Base-by-base conservation (phyloP, 2,113 vertebrate genomes). In the Vimba vimba region DNA sequence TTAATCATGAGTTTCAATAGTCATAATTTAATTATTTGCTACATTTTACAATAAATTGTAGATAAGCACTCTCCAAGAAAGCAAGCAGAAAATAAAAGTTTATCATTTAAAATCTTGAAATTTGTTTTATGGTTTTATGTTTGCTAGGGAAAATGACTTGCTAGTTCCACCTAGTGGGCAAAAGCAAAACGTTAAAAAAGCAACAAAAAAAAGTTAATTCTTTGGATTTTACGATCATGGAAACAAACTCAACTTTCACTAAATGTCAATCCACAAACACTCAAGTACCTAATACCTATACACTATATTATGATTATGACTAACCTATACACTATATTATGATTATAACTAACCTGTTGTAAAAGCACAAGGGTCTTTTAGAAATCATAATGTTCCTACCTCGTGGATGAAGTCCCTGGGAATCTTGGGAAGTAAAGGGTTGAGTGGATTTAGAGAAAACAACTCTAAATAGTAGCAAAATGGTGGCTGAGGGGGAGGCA, bases 91-190 rank as follows among this genome's bases (percentile, higher is more conserved):
- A 0, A 68, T 33, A 62, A 33, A 69, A 69, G 27, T 33, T 17
- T 8, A 68, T 68, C 3, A 50, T 52, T 39, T 76, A 50, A 17
- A 36, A 78, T 57, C 27, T 59, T 57, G 10, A 23, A 3, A 23
- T 39, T 55, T 33, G 19, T 30, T 45, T 1, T 5, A 71, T 3
- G 4, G 33, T n/a, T 50, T 4, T 39, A 60, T 39, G 23, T 15
- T 79, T 43, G 57, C 30, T 39, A n/a, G 11, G 11, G n/a, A 79
- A 60, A 25, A 5, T 64, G 12, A 13, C 25, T 57, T 36, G 62
- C 47, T 60, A 79, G 78, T 45, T 27, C 82, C 86, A 80, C 43
- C 86, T 81, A 66, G 82, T 85, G 86, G 82, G 74, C 69, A 74
- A 39, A 12, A 64, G 36, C 6, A n/a, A 55, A 73, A 57, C 45